These are phyloP conservation scores for Siderastrea radians DNA, from an alignment of 92 coral and sea anemone species.

Conservation along the genomic window DNA sequence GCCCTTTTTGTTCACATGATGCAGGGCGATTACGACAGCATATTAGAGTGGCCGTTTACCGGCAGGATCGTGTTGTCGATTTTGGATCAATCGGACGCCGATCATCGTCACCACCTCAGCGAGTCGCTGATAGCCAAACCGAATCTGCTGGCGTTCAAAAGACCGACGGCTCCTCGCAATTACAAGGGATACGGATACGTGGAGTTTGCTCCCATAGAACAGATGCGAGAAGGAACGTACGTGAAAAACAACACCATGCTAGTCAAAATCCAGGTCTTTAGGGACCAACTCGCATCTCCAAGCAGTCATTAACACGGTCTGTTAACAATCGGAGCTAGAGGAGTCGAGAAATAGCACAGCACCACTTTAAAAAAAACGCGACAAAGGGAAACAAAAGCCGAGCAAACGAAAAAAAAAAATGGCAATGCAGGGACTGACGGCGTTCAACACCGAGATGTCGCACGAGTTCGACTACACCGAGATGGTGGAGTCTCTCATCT, in stretches of 20 bases:
- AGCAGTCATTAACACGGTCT: no score
- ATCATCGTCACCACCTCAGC: slow-evolving; percentile 74
- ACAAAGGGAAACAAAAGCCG: no score
- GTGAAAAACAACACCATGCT: slow-evolving; percentile 75
- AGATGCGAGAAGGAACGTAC: slow-evolving; percentile 68
- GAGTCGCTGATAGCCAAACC: slow-evolving; percentile 80
- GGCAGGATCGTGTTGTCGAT: slow-evolving; percentile 78
- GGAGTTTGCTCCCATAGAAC: slow-evolving; percentile 84
- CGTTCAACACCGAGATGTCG: no score
- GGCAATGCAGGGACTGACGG: no score
- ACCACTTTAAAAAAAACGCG: no score
- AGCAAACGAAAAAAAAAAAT: no score
- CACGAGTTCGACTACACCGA: no score
- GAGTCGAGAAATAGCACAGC: no score
- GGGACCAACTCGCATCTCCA: no score
- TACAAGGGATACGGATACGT: slow-evolving; percentile 85
- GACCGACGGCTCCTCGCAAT: slow-evolving; percentile 76
- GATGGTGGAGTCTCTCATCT: no score
- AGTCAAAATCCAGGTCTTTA: slow-evolving; percentile 29
- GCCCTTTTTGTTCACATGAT: slow-evolving; percentile 86
- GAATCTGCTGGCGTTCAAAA: slow-evolving; percentile 77
- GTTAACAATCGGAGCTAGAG: no score
- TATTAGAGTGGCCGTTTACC: slow-evolving; percentile 83
- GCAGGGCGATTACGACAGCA: slow-evolving; percentile 63
- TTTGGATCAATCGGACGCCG: slow-evolving; percentile 50